Base-by-base conservation (phyloP, 1,140 invertebrate genomes). In the Tribolium castaneum region DNA sequence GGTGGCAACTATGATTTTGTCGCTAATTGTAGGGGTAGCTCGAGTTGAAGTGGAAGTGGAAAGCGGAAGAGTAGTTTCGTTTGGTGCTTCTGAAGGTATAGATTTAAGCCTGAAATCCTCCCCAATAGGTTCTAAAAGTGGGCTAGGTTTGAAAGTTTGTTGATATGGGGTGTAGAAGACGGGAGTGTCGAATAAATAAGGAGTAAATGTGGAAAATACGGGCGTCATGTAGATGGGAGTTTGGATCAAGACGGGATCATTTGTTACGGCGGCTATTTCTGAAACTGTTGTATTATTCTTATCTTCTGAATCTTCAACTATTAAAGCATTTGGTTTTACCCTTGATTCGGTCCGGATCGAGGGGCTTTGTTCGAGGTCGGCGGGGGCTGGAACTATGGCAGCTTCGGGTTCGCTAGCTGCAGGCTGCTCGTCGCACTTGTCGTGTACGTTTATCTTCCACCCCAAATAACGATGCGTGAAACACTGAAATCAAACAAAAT, bases 371-470 rank as follows among this genome's bases (percentile, higher is more conserved):
- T 89, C 87, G 3, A 91, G 85, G 82, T 93, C 91, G 70, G 90
- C 82, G 2, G 86, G 85, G 14, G 87, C 86, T 7, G 83, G 85
- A 71, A 81, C 84, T 0, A 86, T 80, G 1, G 82, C 78, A 51
- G 90, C 89, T 73, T 90, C 89, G 50, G 89, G 87, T 80, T 93
- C 90, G 49, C 91, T 93, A 7, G 89, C 90, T 1, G 88, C 85
- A 12, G 84, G 85, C 74, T 80, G 75, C 56, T 85, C 84, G 54
- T 95, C 93, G 83, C 96, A 98, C 9, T 88, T 86, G 84, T 99
- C 95, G 16, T 94, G 89, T 0, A 99, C 95, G 82, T 96, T 93
- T 79, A 99, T 98, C 87, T 96, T 97, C 96, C 96, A 98, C 35
- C 97, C 97, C 72, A 98, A 90, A 84, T 97, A 93, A 39, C 96